phyloP scores from a whole-genome alignment of 1,140 invertebrate species.

The Nylanderia fulva region DNA sequence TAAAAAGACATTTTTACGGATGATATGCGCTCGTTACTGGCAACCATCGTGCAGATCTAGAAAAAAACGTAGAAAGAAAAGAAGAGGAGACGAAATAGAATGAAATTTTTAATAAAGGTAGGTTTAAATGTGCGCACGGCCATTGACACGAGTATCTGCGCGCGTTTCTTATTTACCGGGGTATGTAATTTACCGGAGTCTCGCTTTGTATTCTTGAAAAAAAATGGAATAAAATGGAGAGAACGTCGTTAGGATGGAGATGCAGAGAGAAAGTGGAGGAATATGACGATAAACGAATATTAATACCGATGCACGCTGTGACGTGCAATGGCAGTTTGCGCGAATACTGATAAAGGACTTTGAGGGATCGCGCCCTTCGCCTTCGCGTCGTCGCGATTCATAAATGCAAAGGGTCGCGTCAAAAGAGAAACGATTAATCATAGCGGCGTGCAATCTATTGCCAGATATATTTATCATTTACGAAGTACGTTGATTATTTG shows the following conservation, averaged over 20 bases:
- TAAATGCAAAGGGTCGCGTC: slow-evolving; percentile 42
- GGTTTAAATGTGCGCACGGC: neutral
- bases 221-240: slow-evolving; percentile 11
- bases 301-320: slow-evolving; percentile 34
- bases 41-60: neutral
- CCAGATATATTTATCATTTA: slow-evolving; percentile 44
- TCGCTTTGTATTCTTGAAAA: slow-evolving; percentile 4
- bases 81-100: neutral
- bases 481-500: slow-evolving; percentile 53
- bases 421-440: slow-evolving; percentile 55
- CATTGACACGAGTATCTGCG: neutral
- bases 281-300: slow-evolving; percentile 30
- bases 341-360: slow-evolving; percentile 50
- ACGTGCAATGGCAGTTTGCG: slow-evolving; percentile 30
- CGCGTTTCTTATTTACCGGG: slow-evolving; percentile 18
- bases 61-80: neutral
- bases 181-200: slow-evolving; percentile 13
- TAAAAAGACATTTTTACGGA: neutral
- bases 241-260: slow-evolving; percentile 22
- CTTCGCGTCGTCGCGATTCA: slow-evolving; percentile 41
- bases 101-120: slow-evolving; percentile 41
- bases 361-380: slow-evolving; percentile 2
- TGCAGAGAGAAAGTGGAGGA: neutral
- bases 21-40: neutral
- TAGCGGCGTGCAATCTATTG: slow-evolving; percentile 44